phyloP scores from a whole-genome alignment of 2,888 invertebrate genomes.

The Camptogramma bilineatum region DNA sequence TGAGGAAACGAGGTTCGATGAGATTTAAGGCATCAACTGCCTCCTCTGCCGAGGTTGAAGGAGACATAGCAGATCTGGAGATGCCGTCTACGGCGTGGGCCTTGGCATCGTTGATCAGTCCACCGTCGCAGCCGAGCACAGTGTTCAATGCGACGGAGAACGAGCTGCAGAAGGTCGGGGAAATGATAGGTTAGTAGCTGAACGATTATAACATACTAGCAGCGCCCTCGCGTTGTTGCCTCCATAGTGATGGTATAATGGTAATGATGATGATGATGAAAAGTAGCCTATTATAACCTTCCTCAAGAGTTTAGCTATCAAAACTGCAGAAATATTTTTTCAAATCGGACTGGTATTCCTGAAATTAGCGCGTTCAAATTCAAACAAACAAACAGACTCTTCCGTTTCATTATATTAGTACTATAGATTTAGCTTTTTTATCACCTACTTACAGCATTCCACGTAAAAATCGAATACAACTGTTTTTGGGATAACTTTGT shows the following conservation, averaged over 20 bases:
- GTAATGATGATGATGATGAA: no score
- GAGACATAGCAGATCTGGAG: slow-evolving; percentile 66
- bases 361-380: no score
- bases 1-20: slow-evolving; percentile 82
- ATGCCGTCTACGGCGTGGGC: slow-evolving; percentile 84
- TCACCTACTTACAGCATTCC: no score
- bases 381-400: no score
- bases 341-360: no score
- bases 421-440: no score
- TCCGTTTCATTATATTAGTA: no score
- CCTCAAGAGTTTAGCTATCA: no score
- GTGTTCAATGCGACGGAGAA: slow-evolving; percentile 69
- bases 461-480: background rate
- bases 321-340: no score
- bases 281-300: no score
- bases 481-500: background rate
- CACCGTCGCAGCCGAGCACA: slow-evolving; percentile 61
- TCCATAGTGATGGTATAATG: no score
- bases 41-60: slow-evolving; percentile 59
- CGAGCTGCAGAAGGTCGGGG: slow-evolving; percentile 76
- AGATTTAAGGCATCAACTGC: slow-evolving; percentile 69
- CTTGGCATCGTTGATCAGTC: slow-evolving; percentile 75
- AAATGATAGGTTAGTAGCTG: slow-evolving; percentile 66
- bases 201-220: background rate
- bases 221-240: no score